These are phyloP conservation scores for Caracal caracal DNA, from an alignment of 2,113 vertebrate genomes.

Conservation along the genomic window DNA sequence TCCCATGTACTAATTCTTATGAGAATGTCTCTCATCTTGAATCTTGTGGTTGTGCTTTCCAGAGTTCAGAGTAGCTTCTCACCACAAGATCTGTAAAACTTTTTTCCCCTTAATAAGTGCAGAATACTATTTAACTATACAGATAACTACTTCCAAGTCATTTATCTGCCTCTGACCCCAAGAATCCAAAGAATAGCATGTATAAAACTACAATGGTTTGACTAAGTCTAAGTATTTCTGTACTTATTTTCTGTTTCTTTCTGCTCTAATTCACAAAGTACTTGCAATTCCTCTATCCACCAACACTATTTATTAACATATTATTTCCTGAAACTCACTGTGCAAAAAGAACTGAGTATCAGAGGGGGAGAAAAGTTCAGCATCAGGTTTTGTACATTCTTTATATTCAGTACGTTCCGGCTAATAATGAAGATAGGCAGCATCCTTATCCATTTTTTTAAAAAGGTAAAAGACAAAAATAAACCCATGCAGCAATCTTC, in stretches of 20 bases:
- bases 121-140: not conserved
- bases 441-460: not conserved
- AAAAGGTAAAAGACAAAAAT: not conserved
- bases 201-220: not conserved
- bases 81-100: not conserved
- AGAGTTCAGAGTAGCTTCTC: not conserved
- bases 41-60: not conserved
- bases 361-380: not conserved
- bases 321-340: not conserved
- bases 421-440: not conserved
- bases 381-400: not conserved
- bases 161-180: not conserved
- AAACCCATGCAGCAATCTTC: not conserved
- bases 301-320: not conserved
- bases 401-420: not conserved
- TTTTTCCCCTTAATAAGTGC: not conserved
- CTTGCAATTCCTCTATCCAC: not conserved
- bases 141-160: not conserved
- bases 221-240: not conserved
- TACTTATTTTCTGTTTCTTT: constrained; percentile 16
- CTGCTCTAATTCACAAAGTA: not conserved
- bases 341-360: not conserved
- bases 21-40: not conserved
- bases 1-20: not conserved
- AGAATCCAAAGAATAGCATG: not conserved